Base-by-base conservation (phyloP, 2,113 vertebrate genomes). In the Vanacampus margaritifer region DNA sequence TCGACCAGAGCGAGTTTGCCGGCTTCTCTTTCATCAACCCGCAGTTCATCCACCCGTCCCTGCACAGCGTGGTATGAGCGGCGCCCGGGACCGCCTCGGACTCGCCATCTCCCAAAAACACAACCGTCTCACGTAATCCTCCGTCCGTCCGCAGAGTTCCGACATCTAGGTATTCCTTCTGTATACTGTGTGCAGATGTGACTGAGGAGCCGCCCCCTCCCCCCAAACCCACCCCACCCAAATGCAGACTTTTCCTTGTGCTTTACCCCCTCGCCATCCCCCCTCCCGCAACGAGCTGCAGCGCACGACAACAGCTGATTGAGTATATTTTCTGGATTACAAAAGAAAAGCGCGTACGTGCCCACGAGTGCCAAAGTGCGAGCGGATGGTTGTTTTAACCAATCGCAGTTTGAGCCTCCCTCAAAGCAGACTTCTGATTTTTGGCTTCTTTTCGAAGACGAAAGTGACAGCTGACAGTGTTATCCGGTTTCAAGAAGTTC, bases 1-100 rank as follows among this genome's bases (percentile, higher is more conserved):
- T 99, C 65, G 97, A 99, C 91, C 97, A 99, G 90, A 91, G 93
- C 41, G 97, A 99, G 87, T 99, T 99, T 0, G 95, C 96, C 24
- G 97, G 97, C 59, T 99, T 99, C 92, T 98, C 97, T 1, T 99
- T 89, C 39, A 89, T 98, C 86, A 99, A 99, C 86, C 92, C 92
- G 21, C 95, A 98, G 89, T 99, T 98, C 16, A 1, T 94, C 67
- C 94, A 95, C 67, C 92, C 97, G 2, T 87, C 93, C 4, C 67
- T 94, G 64, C 91, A 94, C 87, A 94, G 93, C 28, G 90, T 93
- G 67, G 94, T 94, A 87, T 99, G 96, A 98, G 84, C 69, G 68
- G 13, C 37, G 21, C 59, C 0, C 7, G 10, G 14, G n/a, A 6
- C 9, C 17, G 21, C 16, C 19, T n/a, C 21, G 16, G 61, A 41